A percentile compares a stretch with the other conserved stretches of the same genome.
phyloP scores from a whole-genome alignment of 2,797 vertebrate species.

The Arnoldichthys spilopterus region DNA sequence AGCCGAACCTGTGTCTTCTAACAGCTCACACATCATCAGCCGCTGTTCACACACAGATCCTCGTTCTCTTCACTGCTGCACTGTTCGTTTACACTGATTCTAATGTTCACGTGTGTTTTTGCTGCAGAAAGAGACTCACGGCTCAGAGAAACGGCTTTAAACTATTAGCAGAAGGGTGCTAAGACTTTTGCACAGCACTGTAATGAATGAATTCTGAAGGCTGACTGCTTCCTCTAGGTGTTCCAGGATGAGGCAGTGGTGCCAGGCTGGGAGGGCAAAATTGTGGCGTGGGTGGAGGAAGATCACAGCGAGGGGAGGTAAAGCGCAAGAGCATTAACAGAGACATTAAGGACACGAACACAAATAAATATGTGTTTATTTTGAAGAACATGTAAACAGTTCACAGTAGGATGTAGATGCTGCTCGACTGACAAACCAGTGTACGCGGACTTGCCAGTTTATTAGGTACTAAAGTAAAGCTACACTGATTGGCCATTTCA shows the following conservation, averaged over 20 bases:
- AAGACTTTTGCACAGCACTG: too few relatives aligned
- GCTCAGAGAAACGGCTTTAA: too few relatives aligned
- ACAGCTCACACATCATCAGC: too few relatives aligned
- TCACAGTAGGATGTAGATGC: not conserved
- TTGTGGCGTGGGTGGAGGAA: constrained; percentile 98
- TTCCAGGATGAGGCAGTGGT: constrained; percentile 94
- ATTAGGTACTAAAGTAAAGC: not conserved
- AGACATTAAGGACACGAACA: not conserved
- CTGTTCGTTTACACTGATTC: too few relatives aligned
- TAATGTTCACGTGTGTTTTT: too few relatives aligned
- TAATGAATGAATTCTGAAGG: not conserved
- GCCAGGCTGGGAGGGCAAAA: constrained; percentile 99
- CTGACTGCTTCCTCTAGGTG: constrained; percentile 75
- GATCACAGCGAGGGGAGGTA: constrained; percentile 85
- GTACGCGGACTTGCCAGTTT: not conserved
- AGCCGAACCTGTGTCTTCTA: too few relatives aligned
- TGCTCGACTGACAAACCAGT: not conserved
- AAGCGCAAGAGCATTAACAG: not conserved
- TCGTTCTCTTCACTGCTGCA: too few relatives aligned
- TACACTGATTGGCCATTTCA: too few relatives aligned
- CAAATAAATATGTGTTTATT: not conserved
- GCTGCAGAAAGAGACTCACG: too few relatives aligned
- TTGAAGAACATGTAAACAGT: too few relatives aligned
- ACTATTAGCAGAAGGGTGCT: too few relatives aligned
- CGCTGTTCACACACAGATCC: too few relatives aligned